Percentiles rank a stretch among this genome's conserved stretches.
These are phyloP conservation scores for Pterocles burchelli DNA, from an alignment of 2,113 vertebrate genomes.

Conservation along the genomic window DNA sequence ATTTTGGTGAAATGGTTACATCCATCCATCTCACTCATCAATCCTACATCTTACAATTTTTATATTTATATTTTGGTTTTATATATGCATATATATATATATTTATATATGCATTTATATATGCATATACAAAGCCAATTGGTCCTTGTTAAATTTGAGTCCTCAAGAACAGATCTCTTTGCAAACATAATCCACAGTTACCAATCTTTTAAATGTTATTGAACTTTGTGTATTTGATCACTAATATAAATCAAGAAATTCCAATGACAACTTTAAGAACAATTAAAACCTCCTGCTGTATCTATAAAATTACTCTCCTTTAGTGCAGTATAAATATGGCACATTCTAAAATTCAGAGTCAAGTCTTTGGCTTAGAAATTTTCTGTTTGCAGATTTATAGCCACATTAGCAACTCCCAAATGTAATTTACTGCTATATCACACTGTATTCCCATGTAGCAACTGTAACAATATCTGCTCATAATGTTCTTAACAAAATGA, in stretches of 20 bases:
- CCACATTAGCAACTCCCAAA: not conserved
- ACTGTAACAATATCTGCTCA: not conserved
- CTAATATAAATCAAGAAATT: not conserved
- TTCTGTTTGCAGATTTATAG: constrained; percentile 13
- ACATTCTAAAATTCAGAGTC: not conserved
- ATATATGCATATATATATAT: not conserved
- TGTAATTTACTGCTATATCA: not conserved
- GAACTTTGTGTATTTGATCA: not conserved
- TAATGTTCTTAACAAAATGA: not conserved
- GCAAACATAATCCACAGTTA: not conserved
- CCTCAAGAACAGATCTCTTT: not conserved
- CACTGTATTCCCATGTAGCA: not conserved
- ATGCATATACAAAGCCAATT: not conserved
- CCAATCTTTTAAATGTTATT: not conserved
- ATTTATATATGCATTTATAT: not conserved
- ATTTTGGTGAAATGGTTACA: not conserved
- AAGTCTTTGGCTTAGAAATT: not conserved
- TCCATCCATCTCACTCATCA: not conserved
- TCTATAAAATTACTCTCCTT: not conserved
- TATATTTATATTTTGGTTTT: not conserved
- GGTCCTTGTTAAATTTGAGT: not conserved
- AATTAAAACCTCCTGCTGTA: not conserved
- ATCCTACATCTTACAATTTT: not conserved
- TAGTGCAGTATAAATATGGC: not conserved
- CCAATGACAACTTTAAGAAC: not conserved